Evolutionary conservation across 2,888 invertebrate species (phyloP), one percentile per base, ranked within the genome.

Genomic region (Agelastica alni): DNA sequence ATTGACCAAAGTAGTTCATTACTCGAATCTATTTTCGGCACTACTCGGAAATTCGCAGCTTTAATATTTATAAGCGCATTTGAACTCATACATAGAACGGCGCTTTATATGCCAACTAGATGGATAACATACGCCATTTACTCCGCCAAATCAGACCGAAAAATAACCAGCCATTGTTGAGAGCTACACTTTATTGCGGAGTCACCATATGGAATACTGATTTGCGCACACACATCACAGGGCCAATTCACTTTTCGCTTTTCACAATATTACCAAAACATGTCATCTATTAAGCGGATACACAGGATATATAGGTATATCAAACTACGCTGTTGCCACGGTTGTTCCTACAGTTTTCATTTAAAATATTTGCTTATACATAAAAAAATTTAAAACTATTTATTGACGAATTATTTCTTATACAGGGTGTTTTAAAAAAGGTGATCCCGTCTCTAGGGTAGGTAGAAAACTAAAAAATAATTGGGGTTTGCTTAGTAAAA

Each of bases 41-140:
- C 48, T 62, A 56, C 61, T 58, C 61, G 62, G 32, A 37, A 31
- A 37, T 55, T 58, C 53, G 53, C 58, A 54, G 58, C 46, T 61
- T 61, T 60, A 66, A 63, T 64, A 64, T 62, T 64, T 64, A 64
- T 65, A 64, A 65, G 61, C 60, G 53, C 61, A 52, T 56, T 61
- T 60, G 62, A 60, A 64, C 64, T 64, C 63, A 63, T 65, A 64
- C 63, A 65, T 65, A 65, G 61, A 63, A 62, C 59, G 51, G 44
- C 61, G 61, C 64, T 66, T 64, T 67, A 63, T 65, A 65, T 61
- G 64, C 66, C 64, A 70, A 66, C 67, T 71, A 70, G 71, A 73
- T 71, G 70, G 70, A 73, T 74, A 72, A 71, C 74, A 74, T 74
- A 72, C 67, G 61, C 72, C 74, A 75, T 74, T 75, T 75, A 72